phyloP scores from a whole-genome alignment of 2,113 vertebrate species.

The Axis porcinus region DNA sequence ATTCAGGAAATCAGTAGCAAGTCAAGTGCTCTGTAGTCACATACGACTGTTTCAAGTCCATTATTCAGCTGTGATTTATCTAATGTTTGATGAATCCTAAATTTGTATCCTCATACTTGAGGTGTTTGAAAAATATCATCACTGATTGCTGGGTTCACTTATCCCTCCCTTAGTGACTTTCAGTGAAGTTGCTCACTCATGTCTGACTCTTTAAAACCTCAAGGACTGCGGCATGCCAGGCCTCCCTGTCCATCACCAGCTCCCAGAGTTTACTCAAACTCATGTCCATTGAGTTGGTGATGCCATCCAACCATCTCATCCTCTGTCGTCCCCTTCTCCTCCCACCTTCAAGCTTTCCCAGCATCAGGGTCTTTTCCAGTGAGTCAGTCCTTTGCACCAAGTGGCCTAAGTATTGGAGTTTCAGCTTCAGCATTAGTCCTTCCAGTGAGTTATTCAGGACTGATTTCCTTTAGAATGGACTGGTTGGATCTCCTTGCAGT shows the following conservation, averaged over 20 bases:
- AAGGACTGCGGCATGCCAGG: not conserved
- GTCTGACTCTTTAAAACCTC: not conserved
- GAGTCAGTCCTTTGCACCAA: not conserved
- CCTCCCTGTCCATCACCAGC: not conserved
- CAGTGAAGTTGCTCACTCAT: not conserved
- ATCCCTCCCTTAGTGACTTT: not conserved
- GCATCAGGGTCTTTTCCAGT: not conserved
- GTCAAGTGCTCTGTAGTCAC: rapidly evolving
- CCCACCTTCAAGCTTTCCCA: not conserved
- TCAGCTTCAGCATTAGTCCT: not conserved
- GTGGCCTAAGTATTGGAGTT: not conserved
- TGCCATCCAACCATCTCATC: not conserved
- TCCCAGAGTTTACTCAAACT: not conserved
- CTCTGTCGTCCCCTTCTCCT: not conserved
- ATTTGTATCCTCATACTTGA: not conserved
- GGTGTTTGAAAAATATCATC: not conserved
- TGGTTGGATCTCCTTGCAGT: not conserved
- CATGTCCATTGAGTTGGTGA: not conserved
- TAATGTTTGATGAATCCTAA: not conserved
- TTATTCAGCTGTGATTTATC: not conserved
- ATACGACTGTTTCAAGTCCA: not conserved
- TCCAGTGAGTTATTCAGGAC: not conserved
- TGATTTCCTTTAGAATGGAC: not conserved
- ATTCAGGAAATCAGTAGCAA: not conserved
- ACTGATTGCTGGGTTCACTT: not conserved